Base-by-base conservation (phyloP, 92 coral and sea anemone genomes). In the Phenganax subtilis region DNA sequence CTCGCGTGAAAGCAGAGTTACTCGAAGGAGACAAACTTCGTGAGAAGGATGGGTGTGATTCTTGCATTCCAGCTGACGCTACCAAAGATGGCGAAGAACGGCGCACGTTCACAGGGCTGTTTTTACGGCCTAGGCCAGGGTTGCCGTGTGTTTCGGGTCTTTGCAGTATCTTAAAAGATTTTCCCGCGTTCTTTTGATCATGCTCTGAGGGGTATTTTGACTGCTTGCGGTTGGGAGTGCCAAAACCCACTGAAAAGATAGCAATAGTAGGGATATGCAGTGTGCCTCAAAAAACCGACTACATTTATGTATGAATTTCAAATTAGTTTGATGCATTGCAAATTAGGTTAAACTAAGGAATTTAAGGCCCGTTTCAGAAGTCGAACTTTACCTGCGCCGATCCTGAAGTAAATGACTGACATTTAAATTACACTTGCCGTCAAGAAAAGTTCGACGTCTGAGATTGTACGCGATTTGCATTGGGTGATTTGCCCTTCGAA, bases 111-210 rank as follows among this genome's bases (percentile, higher is more conserved):
- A 59, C 57, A 3, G 72, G 82, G 55, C 62, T 59, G 90, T 62
- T 80, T 60, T 74, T 57, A 54, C 62, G 86, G 66, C 53, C 80
- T 86, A 57, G 57, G 15, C 61, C 84, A 63, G 80, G 68, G 68
- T 82, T 72, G 75, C 74, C 75, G 58, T 73, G 87, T n/a, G 82
- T 61, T 12, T 64, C 82, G 12, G 94, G 86, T 28, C 97, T 87
- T 70, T 92, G 97, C 9, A 92, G 85, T 12, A 92, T 90, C 80
- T 90, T 92, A 54, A 84, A 80, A 30, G 87, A 70, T 52, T 88
- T 75, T 0, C 86, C 31, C 54, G 75, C 81, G 14, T 89, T 87
- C 53, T 80, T 77, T 51, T 74, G 89, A 64, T 81, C 88, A 71
- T 66, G 62, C 53, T 81, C 89, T 59, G 91, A 78, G 6, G 82